Percentiles rank a stretch among this genome's conserved stretches.
Evolutionary conservation across 2,888 invertebrate genomes (phyloP).

Genomic region (Romanomermis culicivorax): DNA sequence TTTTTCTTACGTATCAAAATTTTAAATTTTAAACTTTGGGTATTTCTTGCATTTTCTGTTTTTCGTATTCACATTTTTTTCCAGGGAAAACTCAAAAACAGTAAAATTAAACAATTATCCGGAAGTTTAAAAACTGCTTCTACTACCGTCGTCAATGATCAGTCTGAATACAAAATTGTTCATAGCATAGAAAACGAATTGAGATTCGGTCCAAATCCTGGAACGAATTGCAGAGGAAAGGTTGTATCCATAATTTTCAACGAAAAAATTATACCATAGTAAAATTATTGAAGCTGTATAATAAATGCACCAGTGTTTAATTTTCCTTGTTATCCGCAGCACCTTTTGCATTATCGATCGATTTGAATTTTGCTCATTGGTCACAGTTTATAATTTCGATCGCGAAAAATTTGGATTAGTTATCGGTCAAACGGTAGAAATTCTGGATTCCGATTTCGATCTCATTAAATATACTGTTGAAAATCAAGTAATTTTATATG

Average conservation of each 20-base stretch:
- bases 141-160: too few species aligned
- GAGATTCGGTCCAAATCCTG: not conserved
- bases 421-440: not conserved
- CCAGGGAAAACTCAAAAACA: too few species aligned
- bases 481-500: too few species aligned
- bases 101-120: too few species aligned
- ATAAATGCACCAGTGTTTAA: too few species aligned
- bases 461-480: too few species aligned
- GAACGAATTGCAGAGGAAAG: not conserved
- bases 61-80: too few species aligned
- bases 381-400: not conserved
- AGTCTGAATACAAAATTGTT: not conserved
- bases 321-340: not conserved
- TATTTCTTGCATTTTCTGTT: too few species aligned
- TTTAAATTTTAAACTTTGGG: too few species aligned
- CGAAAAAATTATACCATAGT: not conserved
- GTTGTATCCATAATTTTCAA: not conserved
- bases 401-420: not conserved
- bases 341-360: not conserved
- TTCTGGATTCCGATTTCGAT: not conserved
- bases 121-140: too few species aligned
- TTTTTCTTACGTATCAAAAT: too few species aligned
- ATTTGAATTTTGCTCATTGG: not conserved
- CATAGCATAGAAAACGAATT: not conserved
- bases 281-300: too few species aligned